Base-by-base conservation (phyloP, 2,888 invertebrate genomes). In the Gymnocheta viridis region DNA sequence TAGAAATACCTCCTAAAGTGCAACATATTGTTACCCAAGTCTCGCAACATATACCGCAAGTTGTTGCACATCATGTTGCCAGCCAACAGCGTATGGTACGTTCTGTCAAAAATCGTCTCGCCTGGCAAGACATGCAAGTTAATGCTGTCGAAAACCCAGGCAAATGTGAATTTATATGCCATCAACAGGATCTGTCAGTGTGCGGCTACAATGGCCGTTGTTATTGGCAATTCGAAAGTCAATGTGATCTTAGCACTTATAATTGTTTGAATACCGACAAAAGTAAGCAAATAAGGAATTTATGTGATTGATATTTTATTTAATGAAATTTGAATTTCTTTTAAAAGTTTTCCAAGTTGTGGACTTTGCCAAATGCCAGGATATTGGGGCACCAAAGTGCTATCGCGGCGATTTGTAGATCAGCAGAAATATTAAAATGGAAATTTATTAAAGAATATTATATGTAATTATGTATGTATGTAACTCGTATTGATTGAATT, bases 121-220 rank as follows among this genome's bases (percentile, higher is more conserved):
- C 1, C 10, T 66, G 54, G 76, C 64, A 27, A 32, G 4, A 0
- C 1, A 56, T 66, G 32, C 29, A 41, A 56, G 64, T 56, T n/a
- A 51, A 74, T 41, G 51, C 54, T 22, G n/a, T 41, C 0, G 54
- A 64, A 14, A 14, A 76, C 2, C 29, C 62, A 0, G 41, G 51
- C 1, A 67, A 87, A 4, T 90, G 90, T 64, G 87, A 88, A 32
- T 90, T 82, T 56, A 83, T 82, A 17, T 90, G 89, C 64, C 82
- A 87, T 2, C 67, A 83, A 9, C 70, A 58, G 4, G 89, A 90
- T 49, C 12, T 85, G 0, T 67, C 85, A 2, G 84, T 88, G 0
- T 90, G 90, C 35, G 89, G 86, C 49, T 83, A 80, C 60, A 90
- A 90, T 60, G 89, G 90, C 12, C 89, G 88, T 51, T 90, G 90